These are phyloP conservation scores for Gila orcuttii DNA, from an alignment of 2,113 vertebrate species.

Conservation along the genomic window DNA sequence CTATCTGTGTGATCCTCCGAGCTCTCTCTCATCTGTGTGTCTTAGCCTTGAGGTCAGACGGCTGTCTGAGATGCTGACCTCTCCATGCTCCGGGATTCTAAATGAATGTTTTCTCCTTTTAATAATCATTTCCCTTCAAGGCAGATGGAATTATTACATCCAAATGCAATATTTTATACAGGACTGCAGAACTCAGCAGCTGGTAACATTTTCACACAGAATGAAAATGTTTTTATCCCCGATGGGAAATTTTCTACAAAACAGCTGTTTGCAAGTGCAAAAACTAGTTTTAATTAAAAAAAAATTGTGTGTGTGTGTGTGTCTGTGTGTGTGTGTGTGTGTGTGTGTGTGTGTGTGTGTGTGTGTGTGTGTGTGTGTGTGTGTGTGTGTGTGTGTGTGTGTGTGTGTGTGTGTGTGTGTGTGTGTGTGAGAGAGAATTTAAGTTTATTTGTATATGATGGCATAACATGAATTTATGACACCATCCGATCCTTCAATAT, in stretches of 20 bases:
- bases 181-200: neutral
- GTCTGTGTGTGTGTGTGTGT: no score
- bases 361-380: no score
- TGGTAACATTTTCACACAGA: neutral
- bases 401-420: no score
- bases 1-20: neutral
- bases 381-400: no score
- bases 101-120: constrained; percentile 26
- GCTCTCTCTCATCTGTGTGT: neutral
- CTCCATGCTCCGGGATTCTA: constrained; percentile 7
- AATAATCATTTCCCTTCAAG: constrained; percentile 24
- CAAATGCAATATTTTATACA: constrained; percentile 5
- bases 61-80: constrained; percentile 12
- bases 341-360: no score
- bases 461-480: no score
- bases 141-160: constrained; percentile 29
- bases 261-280: neutral
- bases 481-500: no score
- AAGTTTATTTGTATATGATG: no score
- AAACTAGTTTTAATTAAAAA: neutral
- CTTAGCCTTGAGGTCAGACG: constrained; percentile 17
- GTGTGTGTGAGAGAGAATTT: no score
- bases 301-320: no score
- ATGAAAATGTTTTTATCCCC: neutral
- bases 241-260: neutral